phyloP scores from a whole-genome alignment of 1,140 invertebrate species.

The Scaptomyza pallida region DNA sequence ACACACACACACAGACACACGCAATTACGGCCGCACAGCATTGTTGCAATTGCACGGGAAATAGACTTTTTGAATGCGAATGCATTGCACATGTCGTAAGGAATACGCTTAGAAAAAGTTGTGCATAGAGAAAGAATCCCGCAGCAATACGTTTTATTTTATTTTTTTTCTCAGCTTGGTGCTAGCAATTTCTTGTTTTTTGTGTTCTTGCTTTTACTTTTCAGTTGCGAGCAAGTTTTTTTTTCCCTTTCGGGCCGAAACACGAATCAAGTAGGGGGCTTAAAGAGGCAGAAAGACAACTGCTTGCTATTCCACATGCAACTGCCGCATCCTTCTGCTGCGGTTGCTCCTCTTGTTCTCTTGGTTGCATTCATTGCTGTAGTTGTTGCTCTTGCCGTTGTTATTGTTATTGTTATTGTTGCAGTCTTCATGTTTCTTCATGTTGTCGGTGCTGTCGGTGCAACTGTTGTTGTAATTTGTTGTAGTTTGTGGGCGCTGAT shows the following conservation, averaged over 20 bases:
- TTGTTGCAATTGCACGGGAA: constrained; percentile 81
- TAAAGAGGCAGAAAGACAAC: constrained; percentile 39
- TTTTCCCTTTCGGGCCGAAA: constrained; percentile 24
- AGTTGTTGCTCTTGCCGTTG: constrained; percentile 4
- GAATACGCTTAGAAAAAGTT: constrained; percentile 72
- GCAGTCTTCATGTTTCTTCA: constrained; percentile 23
- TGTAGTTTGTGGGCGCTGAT: constrained; percentile 31
- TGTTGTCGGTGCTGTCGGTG: constrained; percentile 56
- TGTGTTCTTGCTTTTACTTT: constrained; percentile 30
- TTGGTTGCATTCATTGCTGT: constrained; percentile 27
- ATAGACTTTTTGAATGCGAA: constrained; percentile 82
- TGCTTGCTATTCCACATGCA: constrained; percentile 68
- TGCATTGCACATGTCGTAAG: constrained; percentile 77
- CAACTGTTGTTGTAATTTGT: constrained; percentile 22
- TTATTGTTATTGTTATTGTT: constrained; percentile 30
- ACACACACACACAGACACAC: constrained; percentile 13
- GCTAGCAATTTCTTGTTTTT: constrained; percentile 47
- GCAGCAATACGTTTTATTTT: constrained; percentile 57
- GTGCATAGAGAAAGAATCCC: constrained; percentile 46
- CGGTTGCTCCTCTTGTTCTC: constrained; percentile 11
- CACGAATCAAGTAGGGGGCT: constrained; percentile 24
- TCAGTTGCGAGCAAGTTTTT: constrained; percentile 18
- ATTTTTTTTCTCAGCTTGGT: constrained; percentile 50
- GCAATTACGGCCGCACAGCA: constrained; percentile 54
- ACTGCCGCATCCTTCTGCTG: constrained; percentile 28